Conservation (phyloP, 1,140 invertebrate species). For the Hirudo medicinalis region DNA sequence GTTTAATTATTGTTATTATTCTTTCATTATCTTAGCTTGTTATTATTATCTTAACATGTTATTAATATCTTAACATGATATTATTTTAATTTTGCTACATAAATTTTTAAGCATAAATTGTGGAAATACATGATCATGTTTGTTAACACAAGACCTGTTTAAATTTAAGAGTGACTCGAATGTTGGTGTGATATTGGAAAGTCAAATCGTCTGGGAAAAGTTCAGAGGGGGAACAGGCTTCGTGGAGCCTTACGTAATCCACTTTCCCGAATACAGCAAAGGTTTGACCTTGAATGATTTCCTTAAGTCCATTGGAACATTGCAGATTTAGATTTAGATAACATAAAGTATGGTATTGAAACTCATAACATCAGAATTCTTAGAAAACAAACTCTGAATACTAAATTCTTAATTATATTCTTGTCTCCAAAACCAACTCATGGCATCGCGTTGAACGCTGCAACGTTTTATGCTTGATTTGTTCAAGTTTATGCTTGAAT, state of each 20-base stretch:
- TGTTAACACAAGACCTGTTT: constrained; percentile 9
- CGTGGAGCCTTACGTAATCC: constrained; percentile 57
- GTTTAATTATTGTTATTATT: background rate
- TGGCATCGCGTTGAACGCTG: too few relatives aligned
- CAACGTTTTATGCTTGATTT: too few relatives aligned
- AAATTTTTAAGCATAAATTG: background rate
- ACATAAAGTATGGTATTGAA: too few relatives aligned
- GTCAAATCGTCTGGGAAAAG: constrained; percentile 65
- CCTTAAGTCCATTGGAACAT: too few relatives aligned
- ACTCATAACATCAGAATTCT: background rate
- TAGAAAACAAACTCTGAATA: background rate
- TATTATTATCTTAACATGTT: background rate
- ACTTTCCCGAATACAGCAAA: constrained; percentile 67
- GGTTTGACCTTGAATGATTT: constrained; percentile 30
- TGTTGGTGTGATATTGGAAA: constrained; percentile 61
- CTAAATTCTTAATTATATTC: too few relatives aligned
- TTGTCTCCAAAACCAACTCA: too few relatives aligned
- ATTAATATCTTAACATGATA: background rate
- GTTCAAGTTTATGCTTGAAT: too few relatives aligned
- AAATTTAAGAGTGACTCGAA: constrained; percentile 42
- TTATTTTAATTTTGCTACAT: background rate
- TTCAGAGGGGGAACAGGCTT: constrained; percentile 56
- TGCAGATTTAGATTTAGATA: too few relatives aligned
- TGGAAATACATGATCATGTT: background rate
- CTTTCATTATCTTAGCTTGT: background rate